These are phyloP conservation scores for Caenorhabditis sp. DNA, from an alignment of 2,888 invertebrate species.

Conservation along the genomic window DNA sequence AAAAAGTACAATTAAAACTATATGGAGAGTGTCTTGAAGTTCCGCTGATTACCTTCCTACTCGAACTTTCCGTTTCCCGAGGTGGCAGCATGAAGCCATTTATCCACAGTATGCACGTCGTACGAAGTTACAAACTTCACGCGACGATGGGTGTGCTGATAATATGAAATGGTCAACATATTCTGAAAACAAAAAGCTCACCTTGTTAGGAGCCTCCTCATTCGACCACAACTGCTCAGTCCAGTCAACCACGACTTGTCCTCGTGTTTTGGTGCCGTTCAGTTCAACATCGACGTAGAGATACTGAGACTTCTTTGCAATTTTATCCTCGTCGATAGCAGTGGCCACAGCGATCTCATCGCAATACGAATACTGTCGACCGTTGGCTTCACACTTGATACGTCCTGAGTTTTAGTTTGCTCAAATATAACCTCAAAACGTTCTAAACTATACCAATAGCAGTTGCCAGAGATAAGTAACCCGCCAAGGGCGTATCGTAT, in stretches of 20 bases:
- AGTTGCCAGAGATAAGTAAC: conserved; percentile 66
- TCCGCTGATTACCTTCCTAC: neutral
- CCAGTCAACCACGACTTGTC: conserved; percentile 81
- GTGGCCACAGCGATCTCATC: conserved; percentile 84
- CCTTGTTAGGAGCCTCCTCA: conserved; percentile 62
- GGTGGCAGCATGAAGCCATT: conserved; percentile 74
- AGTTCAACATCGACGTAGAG: conserved; percentile 60
- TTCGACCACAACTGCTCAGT: conserved; percentile 70
- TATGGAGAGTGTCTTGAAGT: no score
- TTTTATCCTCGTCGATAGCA: conserved; percentile 76
- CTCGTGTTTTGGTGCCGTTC: conserved; percentile 65
- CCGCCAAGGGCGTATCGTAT: conserved; percentile 68
- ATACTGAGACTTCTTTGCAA: conserved; percentile 43
- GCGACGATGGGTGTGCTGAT: conserved; percentile 45
- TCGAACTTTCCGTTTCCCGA: conserved; percentile 57
- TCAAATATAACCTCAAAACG: neutral
- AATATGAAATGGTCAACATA: no score
- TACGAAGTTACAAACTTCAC: conserved; percentile 76
- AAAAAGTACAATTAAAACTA: no score
- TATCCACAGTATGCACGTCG: conserved; percentile 73
- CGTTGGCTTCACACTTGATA: conserved; percentile 52
- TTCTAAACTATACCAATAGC: conserved; percentile 52
- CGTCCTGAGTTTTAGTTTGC: conserved; percentile 49
- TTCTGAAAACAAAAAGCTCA: conserved; percentile 11
- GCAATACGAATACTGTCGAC: conserved; percentile 76